Percentiles rank a stretch among this genome's conserved stretches.
These are phyloP conservation scores for Monochamus saltuarius DNA, from an alignment of 1,140 invertebrate species.

Conservation along the genomic window DNA sequence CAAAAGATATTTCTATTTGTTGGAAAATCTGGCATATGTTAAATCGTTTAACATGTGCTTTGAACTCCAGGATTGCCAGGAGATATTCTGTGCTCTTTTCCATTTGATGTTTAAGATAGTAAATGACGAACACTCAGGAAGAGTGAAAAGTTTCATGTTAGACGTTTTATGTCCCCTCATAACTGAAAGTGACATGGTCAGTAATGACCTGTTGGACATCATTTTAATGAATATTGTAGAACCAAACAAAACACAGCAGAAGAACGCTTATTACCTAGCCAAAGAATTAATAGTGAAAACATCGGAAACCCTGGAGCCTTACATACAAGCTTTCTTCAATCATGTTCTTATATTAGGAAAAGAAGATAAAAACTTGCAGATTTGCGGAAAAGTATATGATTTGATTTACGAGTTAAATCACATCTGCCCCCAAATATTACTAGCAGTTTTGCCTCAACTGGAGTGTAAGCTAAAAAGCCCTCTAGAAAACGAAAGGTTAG, in stretches of 20 bases:
- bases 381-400: conserved; percentile 88
- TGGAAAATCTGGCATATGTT: conserved; percentile 95
- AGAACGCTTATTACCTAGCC: conserved; percentile 87
- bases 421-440: conserved; percentile 85
- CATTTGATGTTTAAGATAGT: conserved; percentile 95
- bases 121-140: conserved; percentile 93
- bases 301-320: conserved; percentile 87
- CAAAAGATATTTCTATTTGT: conserved; percentile 94
- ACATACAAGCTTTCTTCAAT: conserved; percentile 95
- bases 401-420: conserved; percentile 96
- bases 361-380: conserved; percentile 77
- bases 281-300: conserved; percentile 91
- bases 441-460: conserved; percentile 89
- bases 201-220: conserved; percentile 90
- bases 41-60: conserved; percentile 99
- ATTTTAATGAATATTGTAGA: conserved; percentile 95
- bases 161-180: conserved; percentile 93
- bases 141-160: conserved; percentile 95
- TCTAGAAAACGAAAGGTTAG: conserved; percentile 80
- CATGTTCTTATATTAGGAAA: conserved; percentile 91
- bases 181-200: conserved; percentile 92
- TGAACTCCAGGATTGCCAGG: conserved; percentile 94
- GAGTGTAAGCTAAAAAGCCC: conserved; percentile 91
- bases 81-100: conserved; percentile 93
- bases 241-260: conserved; percentile 88